These are phyloP conservation scores for Rhynchomys soricoides DNA, from an alignment of 2,113 vertebrate species.

Conservation along the genomic window DNA sequence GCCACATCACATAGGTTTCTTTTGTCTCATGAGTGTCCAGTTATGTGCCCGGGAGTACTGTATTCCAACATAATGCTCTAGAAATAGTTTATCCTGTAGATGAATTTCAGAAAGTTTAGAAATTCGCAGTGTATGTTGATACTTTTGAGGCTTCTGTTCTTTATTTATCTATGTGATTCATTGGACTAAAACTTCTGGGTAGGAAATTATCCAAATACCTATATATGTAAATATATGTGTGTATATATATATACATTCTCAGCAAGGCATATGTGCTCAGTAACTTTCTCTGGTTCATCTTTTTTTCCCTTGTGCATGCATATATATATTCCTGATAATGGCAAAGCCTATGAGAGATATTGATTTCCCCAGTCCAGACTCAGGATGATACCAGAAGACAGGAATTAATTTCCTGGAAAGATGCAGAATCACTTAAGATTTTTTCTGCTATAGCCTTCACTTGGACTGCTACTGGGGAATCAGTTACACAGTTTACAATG, in stretches of 20 bases:
- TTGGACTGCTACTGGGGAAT: background rate
- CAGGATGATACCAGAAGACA: background rate
- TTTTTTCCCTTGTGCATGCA: no score
- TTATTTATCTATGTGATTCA: background rate
- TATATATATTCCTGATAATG: background rate
- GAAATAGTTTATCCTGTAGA: background rate
- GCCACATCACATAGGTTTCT: background rate
- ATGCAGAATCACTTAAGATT: fast-evolving
- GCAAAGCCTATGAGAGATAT: background rate
- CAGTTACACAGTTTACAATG: fast-evolving
- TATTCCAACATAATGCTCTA: background rate
- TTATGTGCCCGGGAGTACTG: background rate
- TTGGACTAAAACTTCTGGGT: background rate
- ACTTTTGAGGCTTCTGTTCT: background rate
- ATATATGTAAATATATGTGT: no score
- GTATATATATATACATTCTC: no score
- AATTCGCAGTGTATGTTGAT: background rate
- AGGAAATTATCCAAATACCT: background rate
- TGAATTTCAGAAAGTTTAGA: background rate
- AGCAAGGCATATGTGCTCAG: fast-evolving
- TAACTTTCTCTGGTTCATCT: background rate
- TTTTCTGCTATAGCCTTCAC: background rate
- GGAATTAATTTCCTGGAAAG: background rate
- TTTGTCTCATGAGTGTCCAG: background rate
- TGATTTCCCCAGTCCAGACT: background rate